Evolutionary conservation across 2,797 vertebrate species (phyloP).

Genomic region (Gambelia wislizenii): DNA sequence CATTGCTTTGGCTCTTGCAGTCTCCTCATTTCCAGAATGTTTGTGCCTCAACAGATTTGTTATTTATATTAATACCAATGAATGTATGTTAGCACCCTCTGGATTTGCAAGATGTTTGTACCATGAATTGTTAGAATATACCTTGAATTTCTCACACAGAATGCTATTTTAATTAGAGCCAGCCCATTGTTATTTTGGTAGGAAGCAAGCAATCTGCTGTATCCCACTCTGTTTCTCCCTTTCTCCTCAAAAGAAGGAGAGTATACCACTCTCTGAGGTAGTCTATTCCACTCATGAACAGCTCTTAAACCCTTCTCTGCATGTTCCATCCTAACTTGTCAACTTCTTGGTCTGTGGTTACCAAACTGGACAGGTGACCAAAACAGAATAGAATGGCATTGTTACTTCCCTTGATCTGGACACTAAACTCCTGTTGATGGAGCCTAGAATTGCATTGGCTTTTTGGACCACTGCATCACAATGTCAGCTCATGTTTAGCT

Average conservation of each 20-base stretch:
- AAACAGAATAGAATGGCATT: too few relatives aligned
- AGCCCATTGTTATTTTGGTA: background rate
- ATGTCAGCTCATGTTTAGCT: too few relatives aligned
- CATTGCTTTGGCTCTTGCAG: conserved; percentile 51
- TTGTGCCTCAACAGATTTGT: conserved; percentile 51
- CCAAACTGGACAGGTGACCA: too few relatives aligned
- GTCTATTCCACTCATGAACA: too few relatives aligned
- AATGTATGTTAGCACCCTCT: background rate
- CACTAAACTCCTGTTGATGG: too few relatives aligned
- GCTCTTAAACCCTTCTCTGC: too few relatives aligned
- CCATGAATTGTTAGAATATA: background rate
- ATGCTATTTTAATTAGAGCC: background rate
- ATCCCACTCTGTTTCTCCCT: background rate
- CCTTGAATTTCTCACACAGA: background rate
- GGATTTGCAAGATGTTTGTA: background rate
- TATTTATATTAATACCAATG: background rate
- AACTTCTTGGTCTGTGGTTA: too few relatives aligned
- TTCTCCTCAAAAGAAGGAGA: background rate
- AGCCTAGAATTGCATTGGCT: too few relatives aligned
- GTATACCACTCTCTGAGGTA: too few relatives aligned
- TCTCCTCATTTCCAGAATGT: conserved; percentile 43
- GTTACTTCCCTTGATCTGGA: too few relatives aligned
- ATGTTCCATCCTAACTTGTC: too few relatives aligned
- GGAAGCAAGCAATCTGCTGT: background rate
- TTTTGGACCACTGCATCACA: too few relatives aligned